Percentiles rank a stretch among this genome's conserved stretches.
Evolutionary conservation across 2,888 invertebrate species (phyloP).

Genomic region (Deroplatys truncata): DNA sequence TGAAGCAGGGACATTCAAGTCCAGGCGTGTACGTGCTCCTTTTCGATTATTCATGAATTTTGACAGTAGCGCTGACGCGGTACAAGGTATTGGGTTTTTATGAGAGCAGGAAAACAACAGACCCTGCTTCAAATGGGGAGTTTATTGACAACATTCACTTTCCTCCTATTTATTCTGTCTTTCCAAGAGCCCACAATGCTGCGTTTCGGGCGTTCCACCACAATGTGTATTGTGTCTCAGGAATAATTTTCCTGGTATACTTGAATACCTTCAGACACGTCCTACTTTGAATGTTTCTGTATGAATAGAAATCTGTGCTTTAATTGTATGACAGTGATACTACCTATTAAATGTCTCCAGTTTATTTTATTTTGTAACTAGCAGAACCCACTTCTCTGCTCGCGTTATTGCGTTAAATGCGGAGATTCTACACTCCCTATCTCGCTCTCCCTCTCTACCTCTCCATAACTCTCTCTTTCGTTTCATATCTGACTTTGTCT

Average conservation of each 20-base stretch:
- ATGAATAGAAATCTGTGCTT: too few species aligned
- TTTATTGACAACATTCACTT: not conserved
- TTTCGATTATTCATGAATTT: not conserved
- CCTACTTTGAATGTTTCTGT: too few species aligned
- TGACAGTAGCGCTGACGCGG: not conserved
- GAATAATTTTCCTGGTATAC: not conserved
- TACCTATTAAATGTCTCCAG: too few species aligned
- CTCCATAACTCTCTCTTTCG: too few species aligned
- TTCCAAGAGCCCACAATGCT: not conserved
- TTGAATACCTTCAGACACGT: not conserved
- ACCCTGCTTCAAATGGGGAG: not conserved
- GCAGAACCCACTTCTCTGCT: too few species aligned
- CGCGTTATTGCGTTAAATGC: too few species aligned
- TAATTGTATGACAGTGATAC: too few species aligned
- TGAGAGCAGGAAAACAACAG: not conserved
- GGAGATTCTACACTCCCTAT: too few species aligned
- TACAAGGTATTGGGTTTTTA: not conserved
- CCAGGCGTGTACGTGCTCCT: not conserved
- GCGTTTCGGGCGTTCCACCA: not conserved
- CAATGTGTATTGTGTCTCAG: not conserved
- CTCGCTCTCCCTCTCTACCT: too few species aligned
- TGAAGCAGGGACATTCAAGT: not conserved
- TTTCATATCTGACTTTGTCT: too few species aligned
- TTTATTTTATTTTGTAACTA: too few species aligned
- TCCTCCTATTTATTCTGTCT: not conserved